Conservation (phyloP, 2,888 invertebrate genomes). For the Andrena haemorrhoa region DNA sequence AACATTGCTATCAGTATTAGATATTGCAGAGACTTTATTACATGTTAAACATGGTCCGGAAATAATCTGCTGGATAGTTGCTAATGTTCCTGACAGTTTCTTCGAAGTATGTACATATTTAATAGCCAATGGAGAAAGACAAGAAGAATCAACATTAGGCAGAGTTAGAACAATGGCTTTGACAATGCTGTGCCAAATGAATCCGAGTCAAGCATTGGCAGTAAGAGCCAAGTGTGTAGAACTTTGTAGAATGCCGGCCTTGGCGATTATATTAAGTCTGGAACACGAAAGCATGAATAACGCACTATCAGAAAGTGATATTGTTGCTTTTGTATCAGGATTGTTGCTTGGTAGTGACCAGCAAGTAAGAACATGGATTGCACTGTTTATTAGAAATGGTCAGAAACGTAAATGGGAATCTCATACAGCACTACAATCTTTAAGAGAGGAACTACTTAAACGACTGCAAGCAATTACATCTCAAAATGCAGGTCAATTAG, state of each 20-base stretch:
- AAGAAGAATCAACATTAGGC: conserved; percentile 95
- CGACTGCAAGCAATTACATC: conserved; percentile 89
- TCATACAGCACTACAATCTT: conserved; percentile 88
- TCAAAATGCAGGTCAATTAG: conserved; percentile 87
- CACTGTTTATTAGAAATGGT: conserved; percentile 94
- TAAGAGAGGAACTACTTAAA: conserved; percentile 92
- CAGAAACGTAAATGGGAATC: conserved; percentile 94
- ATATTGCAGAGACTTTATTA: conserved; percentile 94
- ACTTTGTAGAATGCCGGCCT: conserved; percentile 94
- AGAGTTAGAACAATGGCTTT: conserved; percentile 91
- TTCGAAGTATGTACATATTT: conserved; percentile 95
- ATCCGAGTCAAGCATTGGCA: conserved; percentile 93
- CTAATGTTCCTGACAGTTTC: conserved; percentile 97
- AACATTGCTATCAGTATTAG: conserved; percentile 92
- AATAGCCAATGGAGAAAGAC: conserved; percentile 94
- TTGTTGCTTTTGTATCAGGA: conserved; percentile 95
- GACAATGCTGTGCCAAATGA: conserved; percentile 94
- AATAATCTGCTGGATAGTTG: conserved; percentile 96
- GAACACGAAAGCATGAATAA: conserved; percentile 85
- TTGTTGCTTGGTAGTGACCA: conserved; percentile 96
- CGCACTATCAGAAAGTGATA: conserved; percentile 84
- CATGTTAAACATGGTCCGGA: conserved; percentile 96
- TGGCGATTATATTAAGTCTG: conserved; percentile 93
- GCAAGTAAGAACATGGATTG: conserved; percentile 96
- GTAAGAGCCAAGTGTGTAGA: conserved; percentile 96